A percentile compares a stretch with the other conserved stretches of the same genome.
These are phyloP conservation scores for Andrena fulva DNA, from an alignment of 2,888 invertebrate genomes.

Conservation along the genomic window DNA sequence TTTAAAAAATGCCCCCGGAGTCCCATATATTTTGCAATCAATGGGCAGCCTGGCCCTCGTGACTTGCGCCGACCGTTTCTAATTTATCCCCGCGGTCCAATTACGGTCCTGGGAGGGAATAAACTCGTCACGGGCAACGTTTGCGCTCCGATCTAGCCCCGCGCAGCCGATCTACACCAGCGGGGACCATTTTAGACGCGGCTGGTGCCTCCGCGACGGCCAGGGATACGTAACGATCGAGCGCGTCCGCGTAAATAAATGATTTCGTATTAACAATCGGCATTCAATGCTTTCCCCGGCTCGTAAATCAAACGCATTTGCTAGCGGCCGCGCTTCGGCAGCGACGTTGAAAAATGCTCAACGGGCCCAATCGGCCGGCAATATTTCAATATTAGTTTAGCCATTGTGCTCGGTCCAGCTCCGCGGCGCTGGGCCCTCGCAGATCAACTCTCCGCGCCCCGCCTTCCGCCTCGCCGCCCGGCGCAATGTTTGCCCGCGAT, in stretches of 20 bases:
- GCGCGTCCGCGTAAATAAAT: constrained; percentile 76
- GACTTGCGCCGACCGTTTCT: constrained; percentile 39
- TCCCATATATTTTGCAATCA: constrained; percentile 64
- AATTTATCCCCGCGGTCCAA: constrained; percentile 64
- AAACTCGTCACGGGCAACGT: constrained; percentile 62
- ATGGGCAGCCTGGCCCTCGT: constrained; percentile 33
- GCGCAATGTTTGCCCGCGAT: constrained; percentile 69
- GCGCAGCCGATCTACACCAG: constrained; percentile 2
- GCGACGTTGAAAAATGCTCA: constrained; percentile 82
- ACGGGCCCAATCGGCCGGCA: constrained; percentile 78
- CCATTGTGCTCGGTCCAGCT: constrained; percentile 75
- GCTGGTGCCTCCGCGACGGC: constrained; percentile 11
- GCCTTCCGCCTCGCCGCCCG: background rate
- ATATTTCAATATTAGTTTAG: constrained; percentile 84
- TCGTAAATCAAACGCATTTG: constrained; percentile 81
- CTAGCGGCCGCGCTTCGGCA: constrained; percentile 79
- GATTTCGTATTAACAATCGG: constrained; percentile 77
- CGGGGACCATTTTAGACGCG: constrained; percentile 49
- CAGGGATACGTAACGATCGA: constrained; percentile 59
- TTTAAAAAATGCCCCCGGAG: constrained; percentile 28
- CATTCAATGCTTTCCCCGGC: constrained; percentile 60
- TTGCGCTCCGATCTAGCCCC: constrained; percentile 15
- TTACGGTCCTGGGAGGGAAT: constrained; percentile 59
- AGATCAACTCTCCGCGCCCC: constrained; percentile 11
- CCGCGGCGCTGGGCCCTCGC: constrained; percentile 47